phyloP scores from a whole-genome alignment of 2,113 vertebrate species.

The Anas platyrhynchos region DNA sequence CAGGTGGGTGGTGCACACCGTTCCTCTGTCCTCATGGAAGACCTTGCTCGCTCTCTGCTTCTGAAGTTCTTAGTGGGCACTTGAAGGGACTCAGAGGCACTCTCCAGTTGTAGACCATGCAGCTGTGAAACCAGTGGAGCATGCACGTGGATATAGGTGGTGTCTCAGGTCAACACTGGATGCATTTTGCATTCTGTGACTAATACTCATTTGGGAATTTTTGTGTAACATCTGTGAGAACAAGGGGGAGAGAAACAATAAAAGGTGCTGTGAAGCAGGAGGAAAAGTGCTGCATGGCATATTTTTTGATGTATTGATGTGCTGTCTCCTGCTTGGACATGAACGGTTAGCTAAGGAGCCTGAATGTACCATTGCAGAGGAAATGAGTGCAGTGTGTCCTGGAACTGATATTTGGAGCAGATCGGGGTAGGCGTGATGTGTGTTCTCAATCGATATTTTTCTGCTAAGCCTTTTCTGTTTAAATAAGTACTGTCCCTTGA shows the following conservation, averaged over 20 bases:
- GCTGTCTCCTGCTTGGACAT: accelerated
- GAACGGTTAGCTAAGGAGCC: background rate
- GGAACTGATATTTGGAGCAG: background rate
- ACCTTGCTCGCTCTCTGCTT: background rate
- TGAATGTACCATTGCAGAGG: background rate
- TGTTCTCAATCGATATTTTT: background rate
- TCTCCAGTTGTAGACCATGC: background rate
- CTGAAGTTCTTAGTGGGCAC: background rate
- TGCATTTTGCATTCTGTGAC: background rate
- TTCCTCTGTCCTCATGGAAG: too few species aligned
- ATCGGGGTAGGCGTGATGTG: background rate
- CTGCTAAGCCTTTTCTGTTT: background rate
- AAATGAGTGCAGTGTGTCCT: background rate
- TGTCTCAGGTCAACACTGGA: background rate
- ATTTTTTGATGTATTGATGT: accelerated
- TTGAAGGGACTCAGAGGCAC: background rate
- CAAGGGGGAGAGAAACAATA: background rate
- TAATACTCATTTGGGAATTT: background rate
- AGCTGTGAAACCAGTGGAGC: background rate
- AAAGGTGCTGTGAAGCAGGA: background rate
- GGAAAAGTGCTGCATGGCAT: accelerated
- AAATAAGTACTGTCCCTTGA: background rate
- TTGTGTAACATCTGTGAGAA: background rate
- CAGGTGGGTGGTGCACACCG: too few species aligned
- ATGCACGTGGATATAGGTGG: background rate